Evolutionary conservation across 2,888 invertebrate species (phyloP).

Genomic region (Linnaemya vulpina): DNA sequence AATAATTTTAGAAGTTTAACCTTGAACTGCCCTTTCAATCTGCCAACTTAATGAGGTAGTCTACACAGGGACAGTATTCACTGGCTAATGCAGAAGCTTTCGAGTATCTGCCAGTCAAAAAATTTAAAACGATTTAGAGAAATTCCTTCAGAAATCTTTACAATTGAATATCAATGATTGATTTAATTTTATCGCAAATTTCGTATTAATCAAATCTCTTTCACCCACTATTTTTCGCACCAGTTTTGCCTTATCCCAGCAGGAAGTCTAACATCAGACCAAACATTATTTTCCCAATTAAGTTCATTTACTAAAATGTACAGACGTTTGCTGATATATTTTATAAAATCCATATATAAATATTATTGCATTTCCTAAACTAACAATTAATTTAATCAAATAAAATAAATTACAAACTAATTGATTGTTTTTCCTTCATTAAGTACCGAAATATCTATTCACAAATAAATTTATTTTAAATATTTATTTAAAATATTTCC

Average conservation of each 20-base stretch:
- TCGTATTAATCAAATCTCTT: neutral
- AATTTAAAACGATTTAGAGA: neutral
- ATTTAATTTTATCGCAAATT: neutral
- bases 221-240: conserved; percentile 8
- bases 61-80: no score
- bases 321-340: no score
- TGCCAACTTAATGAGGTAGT: no score
- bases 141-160: neutral
- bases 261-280: conserved; percentile 8
- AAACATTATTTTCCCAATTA: neutral
- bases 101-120: neutral
- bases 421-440: conserved; percentile 53
- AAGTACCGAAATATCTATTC: conserved; percentile 47
- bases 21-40: no score
- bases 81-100: no score
- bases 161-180: neutral
- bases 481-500: conserved; percentile 79
- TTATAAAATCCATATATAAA: conserved; percentile 46
- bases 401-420: conserved; percentile 68
- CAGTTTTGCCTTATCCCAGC: conserved; percentile 1
- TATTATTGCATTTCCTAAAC: conserved; percentile 65
- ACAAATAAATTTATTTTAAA: conserved; percentile 75
- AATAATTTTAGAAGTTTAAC: no score
- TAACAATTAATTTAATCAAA: conserved; percentile 69
- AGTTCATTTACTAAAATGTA: neutral